Evolutionary conservation across 1,140 invertebrate species (phyloP).

Genomic region (Drosophila bocki): DNA sequence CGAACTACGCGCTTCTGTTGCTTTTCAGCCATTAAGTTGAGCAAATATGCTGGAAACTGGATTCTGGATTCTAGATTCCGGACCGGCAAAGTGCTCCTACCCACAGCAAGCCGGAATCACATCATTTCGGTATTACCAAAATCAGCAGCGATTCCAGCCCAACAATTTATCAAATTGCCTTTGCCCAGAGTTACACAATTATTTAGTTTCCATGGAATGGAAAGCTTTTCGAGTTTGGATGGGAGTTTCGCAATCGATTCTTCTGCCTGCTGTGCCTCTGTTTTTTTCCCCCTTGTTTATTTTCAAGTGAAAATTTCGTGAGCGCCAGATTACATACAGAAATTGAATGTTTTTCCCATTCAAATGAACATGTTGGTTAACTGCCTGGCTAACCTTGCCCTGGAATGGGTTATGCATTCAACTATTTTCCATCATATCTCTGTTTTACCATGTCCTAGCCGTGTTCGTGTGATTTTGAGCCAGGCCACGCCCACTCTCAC

Average conservation of each 20-base stretch:
- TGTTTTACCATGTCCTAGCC: conserved; percentile 23
- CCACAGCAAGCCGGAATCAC: conserved; percentile 19
- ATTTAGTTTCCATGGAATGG: conserved; percentile 27
- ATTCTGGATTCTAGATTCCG: conserved; percentile 2
- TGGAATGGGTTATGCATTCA: conserved; percentile 15
- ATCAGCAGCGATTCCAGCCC: conserved; percentile 17
- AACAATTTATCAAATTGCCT: conserved; percentile 40
- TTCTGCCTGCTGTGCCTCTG: conserved; percentile 23
- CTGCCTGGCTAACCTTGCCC: conserved; percentile 12
- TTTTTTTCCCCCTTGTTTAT: conserved; percentile 21
- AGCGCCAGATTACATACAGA: conserved; percentile 7
- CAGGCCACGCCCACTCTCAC: neutral
- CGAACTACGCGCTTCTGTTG: conserved; percentile 56
- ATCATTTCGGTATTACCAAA: conserved; percentile 15
- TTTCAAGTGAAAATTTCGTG: conserved; percentile 22
- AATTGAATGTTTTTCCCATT: conserved; percentile 14
- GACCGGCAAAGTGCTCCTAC: conserved; percentile 11
- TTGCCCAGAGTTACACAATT: conserved; percentile 37
- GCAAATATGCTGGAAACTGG: conserved; percentile 53
- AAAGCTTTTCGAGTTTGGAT: conserved; percentile 16
- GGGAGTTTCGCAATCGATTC: conserved; percentile 56
- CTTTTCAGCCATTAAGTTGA: conserved; percentile 62
- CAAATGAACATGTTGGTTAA: conserved; percentile 26
- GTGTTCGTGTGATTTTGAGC: conserved; percentile 21
- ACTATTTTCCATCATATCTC: conserved; percentile 42